phyloP scores from a whole-genome alignment of 2,888 invertebrate species.

The Rotaria sp. region DNA sequence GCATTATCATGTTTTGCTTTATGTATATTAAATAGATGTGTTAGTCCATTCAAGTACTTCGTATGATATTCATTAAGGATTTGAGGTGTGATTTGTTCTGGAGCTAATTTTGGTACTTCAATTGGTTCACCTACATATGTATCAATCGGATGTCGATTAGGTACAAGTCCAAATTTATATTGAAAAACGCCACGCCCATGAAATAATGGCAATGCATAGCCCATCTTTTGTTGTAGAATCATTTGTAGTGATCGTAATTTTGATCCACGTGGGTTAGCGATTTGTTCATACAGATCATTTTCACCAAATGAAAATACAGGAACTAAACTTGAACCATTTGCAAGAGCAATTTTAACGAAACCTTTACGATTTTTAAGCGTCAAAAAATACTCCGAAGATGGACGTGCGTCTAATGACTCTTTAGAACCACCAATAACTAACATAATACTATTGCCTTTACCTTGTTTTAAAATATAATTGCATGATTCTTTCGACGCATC shows the following conservation, averaged over 20 bases:
- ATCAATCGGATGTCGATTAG: constrained; percentile 70
- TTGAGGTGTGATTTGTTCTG: constrained; percentile 64
- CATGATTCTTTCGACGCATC: constrained; percentile 17
- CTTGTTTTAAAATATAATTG: constrained; percentile 32
- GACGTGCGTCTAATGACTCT: constrained; percentile 74
- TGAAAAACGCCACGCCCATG: constrained; percentile 75
- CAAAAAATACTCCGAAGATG: constrained; percentile 55
- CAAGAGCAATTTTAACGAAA: constrained; percentile 34
- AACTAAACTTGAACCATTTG: constrained; percentile 66
- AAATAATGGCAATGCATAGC: constrained; percentile 56
- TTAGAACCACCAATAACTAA: constrained; percentile 80
- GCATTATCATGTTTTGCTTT: constrained; percentile 69
- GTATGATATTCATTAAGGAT: constrained; percentile 71
- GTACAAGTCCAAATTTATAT: constrained; percentile 77
- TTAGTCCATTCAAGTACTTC: constrained; percentile 66
- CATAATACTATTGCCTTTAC: constrained; percentile 55
- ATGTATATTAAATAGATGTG: constrained; percentile 72
- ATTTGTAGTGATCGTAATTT: constrained; percentile 66
- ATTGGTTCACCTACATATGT: constrained; percentile 82
- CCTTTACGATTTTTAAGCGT: constrained; percentile 51
- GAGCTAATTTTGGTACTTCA: constrained; percentile 64
- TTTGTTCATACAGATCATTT: constrained; percentile 72
- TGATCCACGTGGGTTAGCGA: constrained; percentile 69
- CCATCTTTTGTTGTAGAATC: constrained; percentile 55
- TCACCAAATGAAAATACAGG: constrained; percentile 85